Evolutionary conservation across 2,888 invertebrate species (phyloP), one percentile per base, ranked within the genome.

Genomic region (Blera fallax): DNA sequence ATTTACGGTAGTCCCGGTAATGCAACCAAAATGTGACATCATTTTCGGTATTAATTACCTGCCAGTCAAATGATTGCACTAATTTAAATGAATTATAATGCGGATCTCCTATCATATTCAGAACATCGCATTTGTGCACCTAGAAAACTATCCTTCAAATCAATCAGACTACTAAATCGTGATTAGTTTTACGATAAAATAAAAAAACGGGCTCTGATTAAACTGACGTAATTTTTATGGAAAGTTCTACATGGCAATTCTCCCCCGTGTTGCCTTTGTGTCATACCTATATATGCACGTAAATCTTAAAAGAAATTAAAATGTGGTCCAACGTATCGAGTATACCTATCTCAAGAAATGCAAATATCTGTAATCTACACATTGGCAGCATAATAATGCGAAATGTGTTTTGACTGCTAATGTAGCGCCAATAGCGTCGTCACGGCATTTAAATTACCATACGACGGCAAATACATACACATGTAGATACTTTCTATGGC

Each of bases 401-500:
- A 4, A 1, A 32, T 14, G 18, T 67, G 50, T 16, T 52, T 11
- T 37, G 52, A 52, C 21, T 65, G 16, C 48, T 65, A 48, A 65
- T 32, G 34, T 24, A 65, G 21, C 21, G 52, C 27, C 52, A 24
- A 6, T 40, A 24, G 16, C 24, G 37, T 50, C 10, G 50, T 10
- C 0, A 29, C 6, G 24, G 50, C 11, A 16, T 3, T 11, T 11
- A 40, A 52, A 52, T 37, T 24, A 67, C 21, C 37, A 67, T 52
- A 14, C 10, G 2, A 14, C 4, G 24, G 4, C 24, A 4, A 24
- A 24, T 24, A n/a, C n/a, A n/a, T n/a, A n/a, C n/a, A n/a, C n/a
- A n/a, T n/a, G n/a, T n/a, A n/a, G n/a, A n/a, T n/a, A 32, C 34
- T 52, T 65, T 65, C 67, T 37, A 67, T 67, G 52, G 67, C 52